Evolutionary conservation across 2,888 invertebrate species (phyloP), one percentile per base, ranked within the genome.

Genomic region (Chymomyza caudatula): DNA sequence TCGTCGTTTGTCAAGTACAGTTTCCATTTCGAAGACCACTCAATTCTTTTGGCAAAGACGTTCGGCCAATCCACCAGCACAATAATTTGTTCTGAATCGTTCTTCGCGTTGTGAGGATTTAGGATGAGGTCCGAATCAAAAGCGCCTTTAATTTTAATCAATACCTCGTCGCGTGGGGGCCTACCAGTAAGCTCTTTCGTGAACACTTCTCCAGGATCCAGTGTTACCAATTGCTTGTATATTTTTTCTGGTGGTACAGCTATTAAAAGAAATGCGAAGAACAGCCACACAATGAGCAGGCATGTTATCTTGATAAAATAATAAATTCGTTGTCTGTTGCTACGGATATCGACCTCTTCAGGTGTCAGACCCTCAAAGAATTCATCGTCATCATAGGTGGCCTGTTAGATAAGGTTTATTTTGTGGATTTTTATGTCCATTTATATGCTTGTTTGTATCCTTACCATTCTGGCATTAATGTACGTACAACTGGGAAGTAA

Each of bases 271-370:
- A 60, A 2, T 5, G 65, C 15, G 22, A 65, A 64, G n/a, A 52
- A 63, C 4, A 57, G 8, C 72, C 73, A 73, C 1, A 66, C 3
- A 11, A 58, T 5, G 2, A 66, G 4, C 3, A 73, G 60, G 0
- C 54, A 0, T 4, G 4, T 6, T 1, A 72, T 57, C 51, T 73
- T 73, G 6, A 64, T 6, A 13, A 60, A 11, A 6, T 8, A 3
- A 2, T n/a, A 37, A 22, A 63, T 44, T 0, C 8, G 17, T 15
- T 0, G 6, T 11, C 47, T 3, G 19, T 44, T 11, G 0, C 2
- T 49, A 15, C 54, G 52, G n/a, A n/a, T n/a, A n/a, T n/a, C n/a
- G n/a, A n/a, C n/a, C 1, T 57, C 19, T n/a, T 62, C 49, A 0
- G 55, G 47, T 2, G 56, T 57, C 8, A 57, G 15, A 1, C 19